phyloP scores from a whole-genome alignment of 2,888 invertebrate species.

The Agriopis leucophaearia region DNA sequence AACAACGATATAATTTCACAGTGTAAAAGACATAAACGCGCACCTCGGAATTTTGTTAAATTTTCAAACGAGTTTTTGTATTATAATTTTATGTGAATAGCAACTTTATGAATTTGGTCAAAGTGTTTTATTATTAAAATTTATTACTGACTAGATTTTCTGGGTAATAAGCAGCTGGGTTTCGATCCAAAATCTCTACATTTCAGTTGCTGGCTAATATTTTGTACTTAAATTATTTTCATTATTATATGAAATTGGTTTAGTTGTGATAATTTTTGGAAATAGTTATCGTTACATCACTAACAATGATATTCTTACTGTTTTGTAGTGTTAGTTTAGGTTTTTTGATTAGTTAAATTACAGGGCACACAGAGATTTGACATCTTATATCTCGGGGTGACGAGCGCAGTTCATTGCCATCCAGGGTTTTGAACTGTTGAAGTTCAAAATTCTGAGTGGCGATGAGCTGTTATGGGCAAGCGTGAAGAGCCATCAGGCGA shows the following conservation, averaged over 20 bases:
- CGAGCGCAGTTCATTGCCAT: no score
- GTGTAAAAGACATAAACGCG: slow-evolving; percentile 7
- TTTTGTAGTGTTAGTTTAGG: no score
- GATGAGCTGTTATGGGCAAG: no score
- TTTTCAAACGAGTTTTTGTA: not conserved
- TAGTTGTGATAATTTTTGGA: no score
- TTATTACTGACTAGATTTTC: not conserved
- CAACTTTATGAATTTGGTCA: not conserved
- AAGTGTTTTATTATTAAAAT: not conserved
- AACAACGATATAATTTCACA: not conserved
- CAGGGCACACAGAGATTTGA: no score
- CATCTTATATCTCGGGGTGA: no score
- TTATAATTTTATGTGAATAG: not conserved
- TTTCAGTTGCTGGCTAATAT: not conserved
- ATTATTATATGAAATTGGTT: not conserved
- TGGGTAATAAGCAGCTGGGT: not conserved
- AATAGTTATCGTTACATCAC: no score
- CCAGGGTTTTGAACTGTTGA: no score
- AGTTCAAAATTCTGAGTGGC: no score
- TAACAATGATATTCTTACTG: no score
- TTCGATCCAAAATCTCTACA: not conserved
- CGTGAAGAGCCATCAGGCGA: no score
- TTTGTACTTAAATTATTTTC: not conserved
- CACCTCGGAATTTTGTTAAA: slow-evolving; percentile 2
- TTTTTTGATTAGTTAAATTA: no score